A percentile compares a stretch with the other conserved stretches of the same genome.
phyloP scores from a whole-genome alignment of 2,113 vertebrate genomes.

The Sinocyclocheilus rhinocerous region DNA sequence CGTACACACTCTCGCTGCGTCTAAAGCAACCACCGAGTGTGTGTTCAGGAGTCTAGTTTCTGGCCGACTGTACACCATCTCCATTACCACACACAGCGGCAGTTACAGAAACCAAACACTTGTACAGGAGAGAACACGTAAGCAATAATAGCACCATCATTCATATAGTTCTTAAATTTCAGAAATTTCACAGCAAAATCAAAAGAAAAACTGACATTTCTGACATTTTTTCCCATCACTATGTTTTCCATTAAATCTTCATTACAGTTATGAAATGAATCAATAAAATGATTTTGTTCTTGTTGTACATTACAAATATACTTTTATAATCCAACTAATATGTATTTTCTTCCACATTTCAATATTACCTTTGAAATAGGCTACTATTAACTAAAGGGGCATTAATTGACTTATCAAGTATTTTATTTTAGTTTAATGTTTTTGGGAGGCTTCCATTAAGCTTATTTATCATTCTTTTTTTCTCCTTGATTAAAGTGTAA shows the following conservation, averaged over 20 bases:
- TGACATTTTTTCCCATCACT: not conserved
- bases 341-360: not conserved
- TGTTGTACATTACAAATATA: not conserved
- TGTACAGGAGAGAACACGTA: slow-evolving; percentile 86
- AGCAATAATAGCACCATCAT: slow-evolving; percentile 35
- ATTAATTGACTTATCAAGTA: not conserved
- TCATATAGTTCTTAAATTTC: not conserved
- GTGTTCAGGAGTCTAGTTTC: slow-evolving; percentile 88
- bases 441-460: too few relatives aligned
- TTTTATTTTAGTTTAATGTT: not conserved
- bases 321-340: too few relatives aligned
- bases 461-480: too few relatives aligned
- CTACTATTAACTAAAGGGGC: not conserved
- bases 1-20: slow-evolving; percentile 77
- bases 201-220: not conserved
- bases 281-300: not conserved
- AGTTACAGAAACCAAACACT: slow-evolving; percentile 81
- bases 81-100: slow-evolving; percentile 84
- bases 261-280: not conserved
- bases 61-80: slow-evolving; percentile 85
- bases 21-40: slow-evolving; percentile 80
- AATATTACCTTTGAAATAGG: not conserved
- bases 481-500: not conserved
- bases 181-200: not conserved
- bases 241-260: not conserved